Evolutionary conservation across 2,797 vertebrate genomes (phyloP).

Genomic region (Xerus rutilus): DNA sequence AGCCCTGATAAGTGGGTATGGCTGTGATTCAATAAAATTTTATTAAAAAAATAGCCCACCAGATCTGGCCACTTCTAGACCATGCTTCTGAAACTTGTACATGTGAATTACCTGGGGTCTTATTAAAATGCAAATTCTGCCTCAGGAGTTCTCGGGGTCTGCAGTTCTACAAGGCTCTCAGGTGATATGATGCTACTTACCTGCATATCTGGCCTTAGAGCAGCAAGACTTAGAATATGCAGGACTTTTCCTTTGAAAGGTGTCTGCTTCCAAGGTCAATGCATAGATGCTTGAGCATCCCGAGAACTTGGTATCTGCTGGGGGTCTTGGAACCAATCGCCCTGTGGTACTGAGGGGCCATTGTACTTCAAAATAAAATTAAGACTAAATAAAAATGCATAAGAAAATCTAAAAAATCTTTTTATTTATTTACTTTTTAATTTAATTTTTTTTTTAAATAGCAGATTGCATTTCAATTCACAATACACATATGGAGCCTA

Average conservation of each 20-base stretch:
- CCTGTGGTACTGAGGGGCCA: too few species aligned
- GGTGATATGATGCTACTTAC: not conserved
- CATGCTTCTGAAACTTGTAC: not conserved
- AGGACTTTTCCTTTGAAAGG: not conserved
- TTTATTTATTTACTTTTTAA: not conserved
- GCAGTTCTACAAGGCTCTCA: not conserved
- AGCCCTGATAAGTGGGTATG: fast-evolving
- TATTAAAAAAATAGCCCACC: not conserved
- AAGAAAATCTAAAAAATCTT: not conserved
- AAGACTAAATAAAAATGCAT: not conserved
- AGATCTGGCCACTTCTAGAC: not conserved
- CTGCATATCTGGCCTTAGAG: not conserved
- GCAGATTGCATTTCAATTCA: too few species aligned
- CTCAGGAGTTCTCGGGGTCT: not conserved
- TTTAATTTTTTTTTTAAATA: too few species aligned
- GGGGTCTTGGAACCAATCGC: not conserved
- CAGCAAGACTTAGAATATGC: not conserved
- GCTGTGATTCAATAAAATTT: not conserved
- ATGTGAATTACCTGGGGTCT: not conserved
- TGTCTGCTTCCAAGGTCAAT: not conserved
- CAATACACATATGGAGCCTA: too few species aligned
- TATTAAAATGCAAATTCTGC: too few species aligned
- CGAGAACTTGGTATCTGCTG: not conserved
- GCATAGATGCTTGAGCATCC: not conserved
- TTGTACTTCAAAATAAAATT: slow-evolving; percentile 6